Evolutionary conservation across 2,113 vertebrate species (phyloP).

Genomic region (Hippotragus niger): DNA sequence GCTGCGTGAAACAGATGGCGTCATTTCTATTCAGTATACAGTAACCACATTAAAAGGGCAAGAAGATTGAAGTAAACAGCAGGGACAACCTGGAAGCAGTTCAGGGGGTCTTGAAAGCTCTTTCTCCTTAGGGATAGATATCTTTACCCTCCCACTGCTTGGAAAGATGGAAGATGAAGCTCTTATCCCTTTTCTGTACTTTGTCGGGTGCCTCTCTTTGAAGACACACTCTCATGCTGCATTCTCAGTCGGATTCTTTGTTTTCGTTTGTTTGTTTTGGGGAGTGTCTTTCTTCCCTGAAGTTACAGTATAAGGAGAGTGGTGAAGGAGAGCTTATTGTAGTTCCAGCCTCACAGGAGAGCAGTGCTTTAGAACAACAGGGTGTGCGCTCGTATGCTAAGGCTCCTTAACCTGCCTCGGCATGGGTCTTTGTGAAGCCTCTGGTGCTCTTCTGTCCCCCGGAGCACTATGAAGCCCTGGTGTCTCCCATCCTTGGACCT

Average conservation of each 20-base stretch:
- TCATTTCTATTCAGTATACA: rapidly evolving
- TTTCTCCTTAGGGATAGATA: background rate
- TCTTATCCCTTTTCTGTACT: background rate
- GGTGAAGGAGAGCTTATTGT: background rate
- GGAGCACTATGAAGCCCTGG: slow-evolving; percentile 89
- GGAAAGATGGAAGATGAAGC: background rate
- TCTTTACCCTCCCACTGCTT: background rate
- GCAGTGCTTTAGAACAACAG: background rate
- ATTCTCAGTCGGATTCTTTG: background rate
- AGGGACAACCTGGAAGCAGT: background rate
- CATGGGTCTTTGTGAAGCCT: slow-evolving; percentile 93
- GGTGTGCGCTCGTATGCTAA: background rate
- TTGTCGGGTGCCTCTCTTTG: background rate
- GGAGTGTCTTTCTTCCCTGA: background rate
- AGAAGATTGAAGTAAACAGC: background rate
- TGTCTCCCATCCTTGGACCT: slow-evolving; percentile 93
- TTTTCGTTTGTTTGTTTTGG: background rate
- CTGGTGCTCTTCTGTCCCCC: slow-evolving; percentile 91
- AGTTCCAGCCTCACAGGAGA: background rate
- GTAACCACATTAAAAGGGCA: background rate
- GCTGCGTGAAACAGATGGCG: background rate
- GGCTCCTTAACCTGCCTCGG: slow-evolving; percentile 80
- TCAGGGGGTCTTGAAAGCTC: background rate
- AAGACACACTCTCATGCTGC: background rate
- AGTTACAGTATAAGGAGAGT: background rate